These are phyloP conservation scores for Cirrhinus mrigala DNA, from an alignment of 2,797 vertebrate species.

Conservation along the genomic window DNA sequence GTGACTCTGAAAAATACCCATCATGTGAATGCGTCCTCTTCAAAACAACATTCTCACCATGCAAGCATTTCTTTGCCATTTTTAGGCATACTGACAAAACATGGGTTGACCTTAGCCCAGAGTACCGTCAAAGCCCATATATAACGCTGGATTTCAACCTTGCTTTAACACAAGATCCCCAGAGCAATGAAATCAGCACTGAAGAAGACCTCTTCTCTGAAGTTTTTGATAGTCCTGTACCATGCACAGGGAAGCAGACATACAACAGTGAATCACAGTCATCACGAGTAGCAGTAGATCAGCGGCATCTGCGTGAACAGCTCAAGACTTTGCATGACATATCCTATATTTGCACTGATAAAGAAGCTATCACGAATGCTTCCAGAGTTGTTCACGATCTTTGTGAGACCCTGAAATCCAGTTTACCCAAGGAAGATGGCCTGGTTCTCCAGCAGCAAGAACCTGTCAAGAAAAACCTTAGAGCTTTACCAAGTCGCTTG, in stretches of 20 bases:
- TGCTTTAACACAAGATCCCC: too few relatives aligned
- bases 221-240: too few relatives aligned
- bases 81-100: not conserved
- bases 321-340: not conserved
- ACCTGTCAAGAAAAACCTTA: not conserved
- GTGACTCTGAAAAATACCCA: not conserved
- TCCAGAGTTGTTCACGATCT: not conserved
- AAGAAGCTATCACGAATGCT: not conserved
- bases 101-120: too few relatives aligned
- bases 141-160: too few relatives aligned
- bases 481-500: not conserved
- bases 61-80: slow-evolving; percentile 19
- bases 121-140: too few relatives aligned
- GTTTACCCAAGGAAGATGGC: not conserved
- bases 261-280: not conserved
- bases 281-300: not conserved
- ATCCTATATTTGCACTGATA: not conserved
- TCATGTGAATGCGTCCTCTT: not conserved
- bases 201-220: too few relatives aligned
- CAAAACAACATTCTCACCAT: not conserved
- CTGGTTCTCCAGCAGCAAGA: slow-evolving; percentile 7
- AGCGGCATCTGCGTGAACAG: not conserved
- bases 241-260: not conserved
- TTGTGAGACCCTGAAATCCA: not conserved
- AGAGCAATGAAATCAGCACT: too few relatives aligned